Evolutionary conservation across 2,797 vertebrate species (phyloP).

Genomic region (Esox masquinongy): DNA sequence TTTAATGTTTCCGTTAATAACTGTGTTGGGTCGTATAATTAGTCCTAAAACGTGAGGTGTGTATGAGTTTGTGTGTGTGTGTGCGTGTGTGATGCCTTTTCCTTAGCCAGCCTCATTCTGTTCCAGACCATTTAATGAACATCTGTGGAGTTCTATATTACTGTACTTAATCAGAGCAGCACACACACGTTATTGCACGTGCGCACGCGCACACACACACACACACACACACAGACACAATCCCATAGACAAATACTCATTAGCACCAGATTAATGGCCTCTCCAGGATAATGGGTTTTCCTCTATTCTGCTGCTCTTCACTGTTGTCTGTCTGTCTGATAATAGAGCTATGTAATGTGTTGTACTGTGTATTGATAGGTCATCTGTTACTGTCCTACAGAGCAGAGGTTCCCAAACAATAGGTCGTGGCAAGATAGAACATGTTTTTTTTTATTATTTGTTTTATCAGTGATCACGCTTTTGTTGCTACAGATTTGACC

Average conservation of each 20-base stretch:
- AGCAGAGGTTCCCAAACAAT: background rate
- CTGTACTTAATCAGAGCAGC: conserved; percentile 24
- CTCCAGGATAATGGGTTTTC: conserved; percentile 60
- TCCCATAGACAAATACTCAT: conserved; percentile 64
- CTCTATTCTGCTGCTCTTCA: background rate
- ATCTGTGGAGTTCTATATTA: conserved; percentile 61
- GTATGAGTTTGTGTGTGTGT: conserved; percentile 22
- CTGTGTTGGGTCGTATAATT: conserved; percentile 43
- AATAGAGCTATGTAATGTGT: background rate
- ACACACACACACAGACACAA: conserved; percentile 27
- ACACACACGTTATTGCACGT: conserved; percentile 15
- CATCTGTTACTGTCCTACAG: background rate
- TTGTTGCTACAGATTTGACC: too few relatives aligned
- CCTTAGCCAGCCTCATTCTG: conserved; percentile 36
- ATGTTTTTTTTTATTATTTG: too few relatives aligned
- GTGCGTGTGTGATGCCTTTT: conserved; percentile 40
- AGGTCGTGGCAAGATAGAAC: too few relatives aligned
- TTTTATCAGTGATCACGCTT: too few relatives aligned
- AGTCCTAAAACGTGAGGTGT: conserved; percentile 11
- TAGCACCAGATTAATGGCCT: conserved; percentile 66
- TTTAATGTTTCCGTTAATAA: conserved; percentile 42
- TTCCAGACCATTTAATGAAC: conserved; percentile 75
- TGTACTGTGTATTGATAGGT: background rate
- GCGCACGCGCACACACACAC: conserved; percentile 45
- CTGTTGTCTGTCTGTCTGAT: background rate